Evolutionary conservation across 2,113 vertebrate species (phyloP).

Genomic region (Chiloscyllium plagiosum): DNA sequence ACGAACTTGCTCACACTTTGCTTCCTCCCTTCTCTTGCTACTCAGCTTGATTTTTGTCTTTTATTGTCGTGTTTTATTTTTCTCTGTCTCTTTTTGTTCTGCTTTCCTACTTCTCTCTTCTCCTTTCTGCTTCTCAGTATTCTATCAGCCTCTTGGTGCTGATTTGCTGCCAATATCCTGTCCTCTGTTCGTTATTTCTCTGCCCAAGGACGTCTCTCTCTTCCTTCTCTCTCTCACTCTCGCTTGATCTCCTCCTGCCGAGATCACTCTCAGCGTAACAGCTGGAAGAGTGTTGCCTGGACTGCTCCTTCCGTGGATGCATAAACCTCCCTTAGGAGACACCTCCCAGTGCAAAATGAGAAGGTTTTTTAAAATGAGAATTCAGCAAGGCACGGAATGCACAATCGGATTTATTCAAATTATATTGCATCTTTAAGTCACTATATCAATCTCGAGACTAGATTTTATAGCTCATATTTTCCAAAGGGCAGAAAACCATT

Average conservation of each 20-base stretch:
- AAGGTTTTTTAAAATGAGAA: neutral
- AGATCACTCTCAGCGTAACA: neutral
- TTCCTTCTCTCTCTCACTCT: neutral
- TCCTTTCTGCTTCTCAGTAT: neutral
- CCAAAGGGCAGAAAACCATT: too few species aligned
- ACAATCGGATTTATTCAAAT: neutral
- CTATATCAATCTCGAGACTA: neutral
- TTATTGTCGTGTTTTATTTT: neutral
- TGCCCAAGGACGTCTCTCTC: too few species aligned
- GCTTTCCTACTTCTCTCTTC: neutral
- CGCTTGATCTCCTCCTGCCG: neutral
- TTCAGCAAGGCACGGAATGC: neutral
- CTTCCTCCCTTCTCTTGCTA: neutral
- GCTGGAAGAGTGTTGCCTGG: neutral
- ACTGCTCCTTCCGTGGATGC: neutral
- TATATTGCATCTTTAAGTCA: neutral
- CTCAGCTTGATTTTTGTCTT: neutral
- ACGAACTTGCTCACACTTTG: neutral
- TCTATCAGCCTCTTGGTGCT: too few species aligned
- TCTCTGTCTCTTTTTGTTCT: neutral
- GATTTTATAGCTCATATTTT: neutral
- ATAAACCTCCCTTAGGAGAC: neutral
- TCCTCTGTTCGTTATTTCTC: neutral
- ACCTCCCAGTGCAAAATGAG: neutral
- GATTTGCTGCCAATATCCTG: neutral